Evolutionary conservation across 2,888 invertebrate genomes (phyloP).

Genomic region (Sinohyriopsis cumingii): DNA sequence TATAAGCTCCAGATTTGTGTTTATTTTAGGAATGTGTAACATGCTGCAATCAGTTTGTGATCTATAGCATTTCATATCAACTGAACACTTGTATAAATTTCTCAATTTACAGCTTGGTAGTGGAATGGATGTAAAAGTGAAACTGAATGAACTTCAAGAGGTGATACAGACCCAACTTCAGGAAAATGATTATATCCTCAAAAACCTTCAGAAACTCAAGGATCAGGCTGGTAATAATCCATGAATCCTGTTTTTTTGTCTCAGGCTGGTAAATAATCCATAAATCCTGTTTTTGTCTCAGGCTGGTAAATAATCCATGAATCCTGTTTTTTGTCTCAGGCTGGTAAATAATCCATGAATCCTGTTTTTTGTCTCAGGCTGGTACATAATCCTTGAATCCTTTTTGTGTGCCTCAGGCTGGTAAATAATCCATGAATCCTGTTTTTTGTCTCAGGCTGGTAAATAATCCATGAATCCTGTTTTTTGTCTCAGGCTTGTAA

Average conservation of each 20-base stretch:
- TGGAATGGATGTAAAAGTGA: conserved; percentile 24
- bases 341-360: conserved; percentile 15
- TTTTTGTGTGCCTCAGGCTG: too few relatives aligned
- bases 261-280: conserved; percentile 17
- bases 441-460: conserved; percentile 15
- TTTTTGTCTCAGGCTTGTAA: conserved; percentile 16
- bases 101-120: too few relatives aligned
- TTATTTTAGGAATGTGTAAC: too few relatives aligned
- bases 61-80: too few relatives aligned
- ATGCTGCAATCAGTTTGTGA: too few relatives aligned
- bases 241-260: too few relatives aligned
- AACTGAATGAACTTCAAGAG: conserved; percentile 43
- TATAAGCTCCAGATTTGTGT: too few relatives aligned
- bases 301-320: conserved; percentile 16
- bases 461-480: background rate
- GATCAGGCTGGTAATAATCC: conserved; percentile 32
- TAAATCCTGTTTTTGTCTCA: too few relatives aligned
- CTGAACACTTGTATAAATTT: too few relatives aligned
- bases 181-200: conserved; percentile 51
- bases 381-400: conserved; percentile 12
- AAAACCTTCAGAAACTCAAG: conserved; percentile 49
- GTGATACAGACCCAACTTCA: conserved; percentile 48
- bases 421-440: conserved; percentile 12
- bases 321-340: too few relatives aligned
- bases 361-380: too few relatives aligned